Evolutionary conservation across 2,888 invertebrate species (phyloP).

Genomic region (Apotomis betuletana): DNA sequence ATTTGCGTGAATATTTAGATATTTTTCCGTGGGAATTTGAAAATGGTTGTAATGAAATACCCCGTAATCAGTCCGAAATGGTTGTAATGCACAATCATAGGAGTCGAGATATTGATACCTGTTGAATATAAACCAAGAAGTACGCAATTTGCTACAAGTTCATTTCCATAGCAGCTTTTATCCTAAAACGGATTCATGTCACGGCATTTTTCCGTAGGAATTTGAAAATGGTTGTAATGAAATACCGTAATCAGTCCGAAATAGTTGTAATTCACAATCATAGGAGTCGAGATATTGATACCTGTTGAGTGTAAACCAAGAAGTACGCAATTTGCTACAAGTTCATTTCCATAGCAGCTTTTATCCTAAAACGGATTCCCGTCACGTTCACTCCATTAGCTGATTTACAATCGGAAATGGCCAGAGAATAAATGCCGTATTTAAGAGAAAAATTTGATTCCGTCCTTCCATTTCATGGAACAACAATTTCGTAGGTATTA

Average conservation of each 20-base stretch:
- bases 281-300: slow-evolving; percentile 44
- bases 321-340: slow-evolving; percentile 55
- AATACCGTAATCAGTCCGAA: not conserved
- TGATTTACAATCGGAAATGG: slow-evolving; percentile 64
- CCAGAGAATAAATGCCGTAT: slow-evolving; percentile 49
- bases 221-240: too few relatives aligned
- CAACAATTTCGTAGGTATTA: slow-evolving; percentile 42
- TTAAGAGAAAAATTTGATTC: slow-evolving; percentile 45
- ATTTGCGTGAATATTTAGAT: too few relatives aligned
- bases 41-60: too few relatives aligned
- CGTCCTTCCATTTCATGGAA: slow-evolving; percentile 46
- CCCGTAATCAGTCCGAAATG: not conserved
- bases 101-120: slow-evolving; percentile 50
- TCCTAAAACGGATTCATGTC: slow-evolving; percentile 56
- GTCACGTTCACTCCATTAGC: slow-evolving; percentile 69
- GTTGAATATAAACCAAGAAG: slow-evolving; percentile 58
- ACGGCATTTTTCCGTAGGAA: too few relatives aligned
- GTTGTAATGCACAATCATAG: not conserved
- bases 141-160: slow-evolving; percentile 54
- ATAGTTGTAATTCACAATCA: not conserved
- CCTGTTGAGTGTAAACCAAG: slow-evolving; percentile 59
- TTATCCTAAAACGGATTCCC: slow-evolving; percentile 55
- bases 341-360: slow-evolving; percentile 61
- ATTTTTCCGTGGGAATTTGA: too few relatives aligned
- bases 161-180: slow-evolving; percentile 61